Conservation (phyloP, 1,140 invertebrate genomes). For the Paralvinella palmiformis region DNA sequence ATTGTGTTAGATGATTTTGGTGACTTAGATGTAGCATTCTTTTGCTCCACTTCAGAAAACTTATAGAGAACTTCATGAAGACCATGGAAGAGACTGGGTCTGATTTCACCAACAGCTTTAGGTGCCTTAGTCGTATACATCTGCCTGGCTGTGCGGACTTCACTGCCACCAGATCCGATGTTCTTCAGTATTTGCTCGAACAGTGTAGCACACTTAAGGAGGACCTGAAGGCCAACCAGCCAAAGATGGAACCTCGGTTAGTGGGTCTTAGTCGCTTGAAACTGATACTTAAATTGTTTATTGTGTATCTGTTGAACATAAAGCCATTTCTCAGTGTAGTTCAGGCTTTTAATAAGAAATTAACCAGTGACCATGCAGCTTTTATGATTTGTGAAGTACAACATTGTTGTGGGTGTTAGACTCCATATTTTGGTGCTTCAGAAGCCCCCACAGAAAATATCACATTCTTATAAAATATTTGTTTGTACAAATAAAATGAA, state of each 20-base stretch:
- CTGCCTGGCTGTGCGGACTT: conserved; percentile 30
- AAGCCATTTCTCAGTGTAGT: too few species aligned
- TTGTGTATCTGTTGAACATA: too few species aligned
- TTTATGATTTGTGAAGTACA: too few species aligned
- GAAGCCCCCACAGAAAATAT: too few species aligned
- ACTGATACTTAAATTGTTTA: too few species aligned
- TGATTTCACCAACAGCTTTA: conserved; percentile 59
- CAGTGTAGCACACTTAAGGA: conserved; percentile 47
- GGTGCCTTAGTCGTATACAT: conserved; percentile 55
- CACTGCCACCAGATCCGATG: conserved; percentile 21
- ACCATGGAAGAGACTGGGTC: conserved; percentile 58
- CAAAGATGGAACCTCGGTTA: conserved; percentile 41
- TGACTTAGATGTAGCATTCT: too few species aligned
- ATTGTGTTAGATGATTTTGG: too few species aligned
- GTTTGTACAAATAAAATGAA: background rate
- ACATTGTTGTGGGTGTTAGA: too few species aligned
- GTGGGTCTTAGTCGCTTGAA: too few species aligned
- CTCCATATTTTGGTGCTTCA: too few species aligned
- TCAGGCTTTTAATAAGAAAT: too few species aligned
- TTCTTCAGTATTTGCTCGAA: conserved; percentile 38
- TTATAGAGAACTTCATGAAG: conserved; percentile 54
- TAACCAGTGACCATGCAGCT: too few species aligned
- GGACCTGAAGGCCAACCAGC: conserved; percentile 29
- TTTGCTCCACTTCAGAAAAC: conserved; percentile 23
- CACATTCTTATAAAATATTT: background rate